Evolutionary conservation across 1,140 invertebrate genomes (phyloP).

Genomic region (Cydia fagiglandana): DNA sequence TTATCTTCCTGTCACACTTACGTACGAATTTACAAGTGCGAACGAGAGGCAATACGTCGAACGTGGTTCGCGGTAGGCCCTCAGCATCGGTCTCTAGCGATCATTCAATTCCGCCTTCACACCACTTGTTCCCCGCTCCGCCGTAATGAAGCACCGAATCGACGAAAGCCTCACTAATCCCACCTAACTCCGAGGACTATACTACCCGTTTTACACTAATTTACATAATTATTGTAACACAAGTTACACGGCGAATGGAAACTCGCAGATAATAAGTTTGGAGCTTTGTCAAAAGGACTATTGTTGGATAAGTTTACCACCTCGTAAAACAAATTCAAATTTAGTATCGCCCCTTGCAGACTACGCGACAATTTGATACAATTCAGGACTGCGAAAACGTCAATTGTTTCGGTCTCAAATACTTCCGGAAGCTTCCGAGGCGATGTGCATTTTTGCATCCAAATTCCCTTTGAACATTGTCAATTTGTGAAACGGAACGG

Average conservation of each 20-base stretch:
- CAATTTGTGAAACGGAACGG: constrained; percentile 22
- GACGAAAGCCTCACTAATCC: constrained; percentile 23
- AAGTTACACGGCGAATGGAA: constrained; percentile 25
- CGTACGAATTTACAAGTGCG: too few relatives aligned
- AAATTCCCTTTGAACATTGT: constrained; percentile 20
- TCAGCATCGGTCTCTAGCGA: background rate
- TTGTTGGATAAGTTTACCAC: constrained; percentile 25
- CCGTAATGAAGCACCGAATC: constrained; percentile 22
- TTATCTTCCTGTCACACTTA: too few relatives aligned
- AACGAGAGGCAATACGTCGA: too few relatives aligned
- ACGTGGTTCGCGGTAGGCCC: too few relatives aligned
- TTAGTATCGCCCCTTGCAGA: constrained; percentile 15
- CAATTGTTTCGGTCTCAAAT: constrained; percentile 9
- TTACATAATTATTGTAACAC: constrained; percentile 30
- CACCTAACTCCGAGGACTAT: constrained; percentile 22
- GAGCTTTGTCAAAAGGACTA: constrained; percentile 16
- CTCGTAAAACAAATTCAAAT: constrained; percentile 20
- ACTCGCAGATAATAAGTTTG: constrained; percentile 27
- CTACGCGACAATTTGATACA: constrained; percentile 2
- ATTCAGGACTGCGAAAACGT: constrained; percentile 4
- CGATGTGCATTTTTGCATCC: constrained; percentile 28
- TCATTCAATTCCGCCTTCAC: constrained; percentile 21
- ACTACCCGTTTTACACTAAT: constrained; percentile 25
- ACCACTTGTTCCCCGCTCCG: constrained; percentile 16
- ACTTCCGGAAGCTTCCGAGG: background rate